Evolutionary conservation across 2,888 invertebrate genomes (phyloP).

Genomic region (Archaeoteleia sp.): DNA sequence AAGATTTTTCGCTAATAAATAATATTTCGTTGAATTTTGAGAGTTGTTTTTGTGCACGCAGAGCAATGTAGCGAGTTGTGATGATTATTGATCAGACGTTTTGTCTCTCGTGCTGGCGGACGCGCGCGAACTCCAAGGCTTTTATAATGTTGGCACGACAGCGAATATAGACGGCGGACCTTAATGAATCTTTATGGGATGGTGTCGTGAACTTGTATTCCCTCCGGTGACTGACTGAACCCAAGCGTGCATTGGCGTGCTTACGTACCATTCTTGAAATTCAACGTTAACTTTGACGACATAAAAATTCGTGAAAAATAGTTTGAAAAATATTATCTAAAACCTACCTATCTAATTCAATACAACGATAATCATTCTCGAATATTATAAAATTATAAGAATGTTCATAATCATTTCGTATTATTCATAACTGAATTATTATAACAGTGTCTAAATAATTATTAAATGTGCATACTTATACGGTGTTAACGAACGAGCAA

Average conservation of each 20-base stretch:
- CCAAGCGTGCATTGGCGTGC: constrained; percentile 69
- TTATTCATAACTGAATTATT: not conserved
- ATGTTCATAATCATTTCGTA: not conserved
- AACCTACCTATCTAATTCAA: no score
- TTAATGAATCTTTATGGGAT: constrained; percentile 75
- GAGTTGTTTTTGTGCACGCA: constrained; percentile 26
- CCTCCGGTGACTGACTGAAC: constrained; percentile 74
- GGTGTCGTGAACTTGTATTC: constrained; percentile 75
- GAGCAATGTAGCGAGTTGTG: constrained; percentile 58
- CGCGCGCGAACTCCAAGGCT: constrained; percentile 54
- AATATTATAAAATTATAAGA: not conserved
- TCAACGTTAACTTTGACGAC: constrained; percentile 30
- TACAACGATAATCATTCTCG: constrained; percentile 1
- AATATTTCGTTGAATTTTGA: constrained; percentile 7
- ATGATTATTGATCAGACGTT: constrained; percentile 73
- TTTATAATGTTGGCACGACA: constrained; percentile 72
- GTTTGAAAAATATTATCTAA: constrained; percentile 18
- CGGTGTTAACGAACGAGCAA: constrained; percentile 30
- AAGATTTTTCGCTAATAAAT: constrained; percentile 10
- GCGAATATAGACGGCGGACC: constrained; percentile 71
- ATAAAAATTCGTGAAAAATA: constrained; percentile 16
- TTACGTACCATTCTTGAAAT: constrained; percentile 41
- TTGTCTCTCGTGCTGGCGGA: constrained; percentile 56
- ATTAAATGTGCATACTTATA: no score
- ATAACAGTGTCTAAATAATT: not conserved